Conservation (phyloP, 23 tunicate species). For the Trididemnum miniatum region DNA sequence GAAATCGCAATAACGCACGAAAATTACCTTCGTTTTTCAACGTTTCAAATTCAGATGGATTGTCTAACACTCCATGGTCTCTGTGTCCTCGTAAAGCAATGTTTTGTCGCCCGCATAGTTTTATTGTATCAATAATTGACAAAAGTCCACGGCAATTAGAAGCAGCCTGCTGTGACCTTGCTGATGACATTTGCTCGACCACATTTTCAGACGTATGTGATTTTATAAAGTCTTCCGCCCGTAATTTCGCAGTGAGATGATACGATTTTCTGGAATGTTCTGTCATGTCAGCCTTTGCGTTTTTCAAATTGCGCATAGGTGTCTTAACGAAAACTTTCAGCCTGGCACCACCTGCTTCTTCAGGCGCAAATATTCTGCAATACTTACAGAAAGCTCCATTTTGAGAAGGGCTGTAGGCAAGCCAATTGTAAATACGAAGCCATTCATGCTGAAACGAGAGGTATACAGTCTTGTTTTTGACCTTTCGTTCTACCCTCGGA, state of each 20-base stretch:
- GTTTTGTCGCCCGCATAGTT: too few relatives aligned
- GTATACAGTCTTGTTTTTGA: neutral
- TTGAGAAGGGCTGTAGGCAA: constrained; percentile 6
- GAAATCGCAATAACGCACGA: constrained; percentile 25
- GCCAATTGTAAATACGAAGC: constrained; percentile 1
- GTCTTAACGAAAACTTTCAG: neutral
- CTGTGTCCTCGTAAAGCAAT: too few relatives aligned
- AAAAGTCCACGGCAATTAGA: too few relatives aligned
- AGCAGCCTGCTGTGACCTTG: neutral
- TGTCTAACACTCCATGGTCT: neutral
- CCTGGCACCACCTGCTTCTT: constrained; percentile 23
- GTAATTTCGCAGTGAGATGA: neutral
- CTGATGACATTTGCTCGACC: neutral
- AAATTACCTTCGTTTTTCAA: constrained; percentile 43
- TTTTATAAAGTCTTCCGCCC: neutral
- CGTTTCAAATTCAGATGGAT: constrained; percentile 17
- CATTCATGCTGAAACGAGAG: constrained; percentile 13
- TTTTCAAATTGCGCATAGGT: neutral
- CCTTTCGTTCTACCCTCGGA: too few relatives aligned
- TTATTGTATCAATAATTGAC: neutral
- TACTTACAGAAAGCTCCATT: too few relatives aligned
- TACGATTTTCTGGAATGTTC: neutral
- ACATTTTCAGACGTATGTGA: neutral
- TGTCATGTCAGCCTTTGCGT: neutral
- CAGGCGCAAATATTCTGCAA: constrained; percentile 31